Evolutionary conservation across 2,113 vertebrate genomes (phyloP).

Genomic region (Harpagus bidentatus): DNA sequence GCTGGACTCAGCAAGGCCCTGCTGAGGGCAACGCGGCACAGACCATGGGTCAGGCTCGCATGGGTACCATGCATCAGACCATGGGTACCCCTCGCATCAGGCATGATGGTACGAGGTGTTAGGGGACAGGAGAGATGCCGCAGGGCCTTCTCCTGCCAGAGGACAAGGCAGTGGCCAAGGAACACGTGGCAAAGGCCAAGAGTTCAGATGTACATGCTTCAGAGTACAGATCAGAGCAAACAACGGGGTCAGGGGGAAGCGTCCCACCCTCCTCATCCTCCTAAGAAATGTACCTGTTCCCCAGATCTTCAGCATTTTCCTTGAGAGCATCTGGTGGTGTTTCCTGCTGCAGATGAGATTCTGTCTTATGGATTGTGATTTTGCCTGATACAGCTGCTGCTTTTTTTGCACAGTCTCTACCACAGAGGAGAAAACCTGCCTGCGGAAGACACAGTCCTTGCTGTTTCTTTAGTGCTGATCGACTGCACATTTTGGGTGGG

Average conservation of each 20-base stretch:
- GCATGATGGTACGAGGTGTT: background rate
- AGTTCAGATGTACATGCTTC: background rate
- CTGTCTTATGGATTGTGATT: background rate
- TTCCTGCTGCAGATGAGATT: background rate
- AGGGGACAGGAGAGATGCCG: fast-evolving
- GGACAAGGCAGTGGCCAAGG: background rate
- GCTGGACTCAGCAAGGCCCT: background rate
- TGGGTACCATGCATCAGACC: too few species aligned
- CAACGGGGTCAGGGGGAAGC: background rate
- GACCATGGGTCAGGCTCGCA: background rate
- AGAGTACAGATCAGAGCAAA: background rate
- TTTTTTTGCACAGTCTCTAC: background rate
- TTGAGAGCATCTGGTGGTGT: background rate
- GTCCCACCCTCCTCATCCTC: background rate
- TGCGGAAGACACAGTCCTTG: fast-evolving
- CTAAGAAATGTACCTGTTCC: background rate
- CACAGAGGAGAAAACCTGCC: background rate
- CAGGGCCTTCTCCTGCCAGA: background rate
- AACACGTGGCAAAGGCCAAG: background rate
- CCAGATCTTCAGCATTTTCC: background rate
- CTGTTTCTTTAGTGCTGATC: background rate
- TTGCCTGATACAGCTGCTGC: background rate
- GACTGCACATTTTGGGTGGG: background rate
- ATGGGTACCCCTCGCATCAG: fast-evolving
- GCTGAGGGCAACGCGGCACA: background rate